Percentiles rank a stretch among this genome's conserved stretches.
These are phyloP conservation scores for Stenoptilia bipunctidactyla DNA, from an alignment of 2,888 invertebrate species.

Conservation along the genomic window DNA sequence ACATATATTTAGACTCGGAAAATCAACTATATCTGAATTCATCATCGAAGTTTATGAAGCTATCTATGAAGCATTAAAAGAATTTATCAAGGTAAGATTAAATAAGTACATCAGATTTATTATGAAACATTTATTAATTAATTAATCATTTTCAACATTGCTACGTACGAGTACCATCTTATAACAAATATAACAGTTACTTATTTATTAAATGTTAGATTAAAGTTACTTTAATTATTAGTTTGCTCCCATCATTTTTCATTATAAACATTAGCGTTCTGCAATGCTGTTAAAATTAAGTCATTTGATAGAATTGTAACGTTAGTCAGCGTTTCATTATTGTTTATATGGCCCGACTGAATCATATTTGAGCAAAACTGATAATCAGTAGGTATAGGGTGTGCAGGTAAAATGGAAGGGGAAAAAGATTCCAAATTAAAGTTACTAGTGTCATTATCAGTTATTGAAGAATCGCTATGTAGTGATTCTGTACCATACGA, in stretches of 20 bases:
- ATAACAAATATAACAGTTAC: conserved; percentile 7
- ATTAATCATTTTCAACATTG: no score
- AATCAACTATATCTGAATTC: conserved; percentile 18
- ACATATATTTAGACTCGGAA: conserved; percentile 19
- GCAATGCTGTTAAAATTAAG: conserved; percentile 13
- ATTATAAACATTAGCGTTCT: conserved; percentile 12
- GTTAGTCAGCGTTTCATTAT: no score
- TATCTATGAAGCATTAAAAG: conserved; percentile 17
- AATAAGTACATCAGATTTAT: conserved; percentile 15
- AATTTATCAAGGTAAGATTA: conserved; percentile 17
- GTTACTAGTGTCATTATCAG: conserved; percentile 16
- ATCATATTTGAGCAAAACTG: no score
- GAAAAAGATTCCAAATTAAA: conserved; percentile 12
- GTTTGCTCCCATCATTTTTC: conserved; percentile 8
- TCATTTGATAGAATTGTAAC: conserved; percentile 14
- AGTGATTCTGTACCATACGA: conserved; percentile 15
- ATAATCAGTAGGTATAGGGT: no score
- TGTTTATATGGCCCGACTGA: conserved; percentile 9
- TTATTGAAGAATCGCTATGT: conserved; percentile 14
- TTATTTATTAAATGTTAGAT: conserved; percentile 8
- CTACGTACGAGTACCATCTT: no score
- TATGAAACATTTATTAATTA: no score
- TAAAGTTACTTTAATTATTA: conserved; percentile 4
- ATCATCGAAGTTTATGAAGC: conserved; percentile 19
- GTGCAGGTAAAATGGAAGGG: conserved; percentile 6